Base-by-base conservation (phyloP, 2,797 vertebrate genomes). In the Petrocephalus schoutedeni region DNA sequence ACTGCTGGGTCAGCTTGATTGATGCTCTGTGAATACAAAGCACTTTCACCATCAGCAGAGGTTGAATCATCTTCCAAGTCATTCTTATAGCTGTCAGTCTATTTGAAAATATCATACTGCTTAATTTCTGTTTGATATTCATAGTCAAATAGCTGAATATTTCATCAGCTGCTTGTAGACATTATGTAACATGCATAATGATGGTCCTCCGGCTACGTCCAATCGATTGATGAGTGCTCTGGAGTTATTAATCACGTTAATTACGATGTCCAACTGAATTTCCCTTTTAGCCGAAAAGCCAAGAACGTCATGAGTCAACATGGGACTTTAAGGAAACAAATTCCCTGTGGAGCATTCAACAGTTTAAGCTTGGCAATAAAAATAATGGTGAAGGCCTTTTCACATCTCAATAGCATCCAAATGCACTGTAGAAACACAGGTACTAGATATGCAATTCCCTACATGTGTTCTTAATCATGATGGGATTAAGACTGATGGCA, bases 191-290 rank as follows among this genome's bases (percentile, higher is more conserved):
- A 32, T 56, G 56, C 12, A 21, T 54, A 85, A 85, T 85, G 21
- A 32, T 19, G 21, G 83, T 21, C 83, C 23, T 57, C n/a, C 53
- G 23, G 83, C 83, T 85, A 54, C 19, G 53, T 28, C 53, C 53
- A 12, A 57, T 54, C 83, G 53, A 56, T 56, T 57, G 53, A 85
- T 85, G 83, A 85, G 49, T 53, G 49, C 80, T 49, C 21, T 85
- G 53, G 57, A 54, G 53, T 28, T 85, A 56, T 85, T 56, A 28
- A 32, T 54, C 83, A 51, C 41, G 45, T 57, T 54, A 85, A 85
- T 85, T 85, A 85, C 49, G 53, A 21, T 56, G 51, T 85, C 83
- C 10, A 56, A 51, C 53, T 57, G 41, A 85, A 85, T 85, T 85
- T 85, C 83, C 28, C 49, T 56, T 85, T 85, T 85, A 32, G 49